Percentiles rank a stretch among this genome's conserved stretches.
Evolutionary conservation across 1,140 invertebrate species (phyloP).

Genomic region (Lordiphosa clarofinis): DNA sequence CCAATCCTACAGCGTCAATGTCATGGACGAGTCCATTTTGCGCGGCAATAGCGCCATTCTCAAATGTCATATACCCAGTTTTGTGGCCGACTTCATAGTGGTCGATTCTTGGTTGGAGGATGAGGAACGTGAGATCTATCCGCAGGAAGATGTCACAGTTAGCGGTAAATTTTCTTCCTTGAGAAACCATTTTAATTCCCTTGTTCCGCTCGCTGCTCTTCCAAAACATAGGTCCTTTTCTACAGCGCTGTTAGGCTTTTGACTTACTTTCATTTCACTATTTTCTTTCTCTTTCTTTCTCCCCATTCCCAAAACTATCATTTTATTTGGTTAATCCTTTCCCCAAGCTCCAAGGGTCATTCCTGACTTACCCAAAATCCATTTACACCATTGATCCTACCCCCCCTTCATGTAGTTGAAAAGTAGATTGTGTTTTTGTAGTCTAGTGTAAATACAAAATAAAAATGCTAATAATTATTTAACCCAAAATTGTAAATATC

Average conservation of each 20-base stretch:
- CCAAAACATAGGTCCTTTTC: conserved; percentile 12
- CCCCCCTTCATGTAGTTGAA: conserved; percentile 79
- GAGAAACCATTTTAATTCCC: conserved; percentile 15
- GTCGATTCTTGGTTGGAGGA: conserved; percentile 92
- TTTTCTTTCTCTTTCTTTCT: conserved; percentile 36
- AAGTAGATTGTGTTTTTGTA: conserved; percentile 60
- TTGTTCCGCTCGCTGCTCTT: conserved; percentile 24
- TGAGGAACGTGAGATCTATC: conserved; percentile 85
- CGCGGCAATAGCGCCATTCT: conserved; percentile 93
- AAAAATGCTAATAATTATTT: conserved; percentile 74
- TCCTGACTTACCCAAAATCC: conserved; percentile 82
- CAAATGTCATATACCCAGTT: conserved; percentile 95
- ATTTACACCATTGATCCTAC: conserved; percentile 32
- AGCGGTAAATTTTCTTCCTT: conserved; percentile 53
- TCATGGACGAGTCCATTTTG: conserved; percentile 94
- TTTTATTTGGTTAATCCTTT: conserved; percentile 49
- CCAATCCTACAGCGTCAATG: conserved; percentile 92
- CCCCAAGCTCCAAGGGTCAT: conserved; percentile 80
- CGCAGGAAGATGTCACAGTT: conserved; percentile 81
- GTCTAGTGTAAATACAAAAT: conserved; percentile 74
- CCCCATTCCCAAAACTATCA: conserved; percentile 5
- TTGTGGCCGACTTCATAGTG: conserved; percentile 92
- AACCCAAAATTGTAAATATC: conserved; percentile 14
- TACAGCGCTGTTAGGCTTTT: conserved; percentile 66
- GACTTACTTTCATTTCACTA: conserved; percentile 20